Conservation (phyloP, 2,888 invertebrate genomes). For the Periphyllus acericola region DNA sequence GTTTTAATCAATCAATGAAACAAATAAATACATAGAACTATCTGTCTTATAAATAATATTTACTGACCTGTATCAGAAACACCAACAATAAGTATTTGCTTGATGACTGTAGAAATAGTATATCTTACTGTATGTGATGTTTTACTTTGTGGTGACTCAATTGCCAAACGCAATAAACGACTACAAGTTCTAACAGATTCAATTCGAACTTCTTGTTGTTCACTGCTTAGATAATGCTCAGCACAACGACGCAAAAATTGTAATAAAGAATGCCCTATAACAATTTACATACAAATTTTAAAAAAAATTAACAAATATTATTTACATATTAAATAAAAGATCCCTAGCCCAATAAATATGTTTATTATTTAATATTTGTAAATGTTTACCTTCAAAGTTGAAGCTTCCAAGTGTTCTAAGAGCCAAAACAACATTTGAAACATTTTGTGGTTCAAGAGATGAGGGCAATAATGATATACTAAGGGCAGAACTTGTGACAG, state of each 20-base stretch:
- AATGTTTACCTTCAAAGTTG: constrained; percentile 80
- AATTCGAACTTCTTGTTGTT: constrained; percentile 88
- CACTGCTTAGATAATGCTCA: constrained; percentile 89
- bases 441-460: constrained; percentile 76
- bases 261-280: constrained; percentile 80
- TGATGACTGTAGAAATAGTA: constrained; percentile 90
- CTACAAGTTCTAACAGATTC: constrained; percentile 96
- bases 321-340: neutral
- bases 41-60: constrained; percentile 2
- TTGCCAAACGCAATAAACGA: constrained; percentile 84
- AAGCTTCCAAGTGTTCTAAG: constrained; percentile 88
- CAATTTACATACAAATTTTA: neutral
- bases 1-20: constrained; percentile 6
- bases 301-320: neutral
- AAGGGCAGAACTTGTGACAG: constrained; percentile 48
- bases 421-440: constrained; percentile 87
- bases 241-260: constrained; percentile 94
- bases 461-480: constrained; percentile 60
- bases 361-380: neutral
- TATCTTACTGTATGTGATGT: constrained; percentile 86
- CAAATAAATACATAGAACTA: neutral
- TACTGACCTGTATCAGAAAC: constrained; percentile 84
- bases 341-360: no score
- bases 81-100: constrained; percentile 89
- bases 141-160: constrained; percentile 73